A percentile compares a stretch with the other conserved stretches of the same genome.
Evolutionary conservation across 2,113 vertebrate genomes (phyloP).

Genomic region (Lanius collurio): DNA sequence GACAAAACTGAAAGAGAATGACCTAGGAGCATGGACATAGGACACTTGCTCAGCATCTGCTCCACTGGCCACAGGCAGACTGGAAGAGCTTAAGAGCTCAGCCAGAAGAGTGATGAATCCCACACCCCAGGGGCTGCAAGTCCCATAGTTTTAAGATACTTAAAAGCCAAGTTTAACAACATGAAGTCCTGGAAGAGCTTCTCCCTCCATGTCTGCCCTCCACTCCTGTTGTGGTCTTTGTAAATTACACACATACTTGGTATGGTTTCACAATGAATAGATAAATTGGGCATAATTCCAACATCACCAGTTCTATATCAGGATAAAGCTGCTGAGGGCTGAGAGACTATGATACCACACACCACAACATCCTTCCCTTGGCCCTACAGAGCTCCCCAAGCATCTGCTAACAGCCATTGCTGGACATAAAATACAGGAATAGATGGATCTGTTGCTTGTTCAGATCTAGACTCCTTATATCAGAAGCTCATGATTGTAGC

Average conservation of each 20-base stretch:
- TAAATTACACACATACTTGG: not conserved
- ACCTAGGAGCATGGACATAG: not conserved
- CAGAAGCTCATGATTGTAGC: not conserved
- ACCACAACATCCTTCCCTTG: accelerated
- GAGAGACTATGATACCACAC: not conserved
- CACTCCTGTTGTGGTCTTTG: not conserved
- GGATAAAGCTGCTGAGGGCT: not conserved
- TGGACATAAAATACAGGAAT: not conserved
- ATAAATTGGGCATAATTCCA: not conserved
- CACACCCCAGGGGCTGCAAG: not conserved
- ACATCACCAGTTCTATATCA: not conserved
- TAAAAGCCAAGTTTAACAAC: not conserved
- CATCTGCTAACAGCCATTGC: not conserved
- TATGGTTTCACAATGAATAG: not conserved
- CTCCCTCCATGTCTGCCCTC: not conserved
- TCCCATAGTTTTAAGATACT: not conserved
- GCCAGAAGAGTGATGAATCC: not conserved
- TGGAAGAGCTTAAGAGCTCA: not conserved
- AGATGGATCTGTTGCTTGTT: accelerated
- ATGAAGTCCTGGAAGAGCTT: not conserved
- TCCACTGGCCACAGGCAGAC: not conserved
- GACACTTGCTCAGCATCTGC: not conserved
- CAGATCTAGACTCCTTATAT: not conserved
- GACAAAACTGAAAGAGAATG: not conserved
- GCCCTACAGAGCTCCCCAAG: not conserved